A percentile compares a stretch with the other conserved stretches of the same genome.
These are phyloP conservation scores for Strongylocentrotus purpuratus DNA, from an alignment of 35 echinoderm and acorn worm species.

Conservation along the genomic window DNA sequence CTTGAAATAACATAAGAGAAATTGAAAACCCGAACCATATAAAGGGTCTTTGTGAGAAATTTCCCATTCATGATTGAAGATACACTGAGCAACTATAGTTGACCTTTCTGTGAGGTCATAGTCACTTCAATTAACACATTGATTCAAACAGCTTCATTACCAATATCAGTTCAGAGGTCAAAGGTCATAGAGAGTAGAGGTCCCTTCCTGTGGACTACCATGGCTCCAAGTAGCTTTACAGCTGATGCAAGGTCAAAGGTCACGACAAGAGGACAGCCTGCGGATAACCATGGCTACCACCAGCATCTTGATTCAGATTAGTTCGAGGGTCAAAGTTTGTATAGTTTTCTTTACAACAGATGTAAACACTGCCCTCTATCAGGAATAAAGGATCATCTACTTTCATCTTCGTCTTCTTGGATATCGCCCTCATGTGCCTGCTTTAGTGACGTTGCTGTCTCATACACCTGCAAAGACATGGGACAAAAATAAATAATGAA, in stretches of 20 bases:
- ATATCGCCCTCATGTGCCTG: slow-evolving; percentile 33
- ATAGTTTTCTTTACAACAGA: not conserved
- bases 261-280: not conserved
- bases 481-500: not conserved
- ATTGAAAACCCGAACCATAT: too few species aligned
- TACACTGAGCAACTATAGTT: too few species aligned
- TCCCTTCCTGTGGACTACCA: not conserved
- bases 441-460: slow-evolving; percentile 34
- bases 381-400: not conserved
- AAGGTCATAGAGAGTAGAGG: not conserved
- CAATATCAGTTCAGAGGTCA: not conserved
- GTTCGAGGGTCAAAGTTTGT: not conserved
- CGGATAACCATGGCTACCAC: not conserved
- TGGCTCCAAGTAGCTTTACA: not conserved
- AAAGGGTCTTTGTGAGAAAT: too few species aligned
- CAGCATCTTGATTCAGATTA: not conserved
- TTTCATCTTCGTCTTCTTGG: slow-evolving; percentile 31
- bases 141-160: too few species aligned
- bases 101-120: too few species aligned
- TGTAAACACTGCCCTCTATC: not conserved
- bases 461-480: slow-evolving; percentile 3
- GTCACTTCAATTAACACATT: too few species aligned
- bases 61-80: too few species aligned
- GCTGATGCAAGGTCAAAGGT: not conserved
- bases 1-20: too few species aligned